Evolutionary conservation across 37 sponge, comb jelly and placozoan species (phyloP).

Genomic region (Axinella damicornis): DNA sequence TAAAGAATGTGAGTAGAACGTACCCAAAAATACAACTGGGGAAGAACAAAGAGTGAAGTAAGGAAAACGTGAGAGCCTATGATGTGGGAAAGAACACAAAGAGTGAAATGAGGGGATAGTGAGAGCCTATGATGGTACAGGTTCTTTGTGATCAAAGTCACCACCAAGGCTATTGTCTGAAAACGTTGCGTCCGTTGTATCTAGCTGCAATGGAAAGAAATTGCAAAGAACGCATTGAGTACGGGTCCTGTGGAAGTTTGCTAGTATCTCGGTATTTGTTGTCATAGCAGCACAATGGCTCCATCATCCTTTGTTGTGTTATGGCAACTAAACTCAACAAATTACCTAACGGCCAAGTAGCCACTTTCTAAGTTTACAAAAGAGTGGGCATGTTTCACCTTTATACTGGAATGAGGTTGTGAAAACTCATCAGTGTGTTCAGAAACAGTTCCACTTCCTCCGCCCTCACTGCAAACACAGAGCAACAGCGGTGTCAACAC

Average conservation of each 20-base stretch:
- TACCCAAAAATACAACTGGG: background rate
- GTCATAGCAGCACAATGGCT: no score
- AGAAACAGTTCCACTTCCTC: background rate
- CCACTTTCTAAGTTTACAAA: no score
- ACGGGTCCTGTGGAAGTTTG: no score
- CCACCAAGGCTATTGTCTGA: slow-evolving; percentile 29
- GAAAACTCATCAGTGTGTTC: background rate
- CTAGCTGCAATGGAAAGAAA: slow-evolving; percentile 19
- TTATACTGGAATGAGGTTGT: no score
- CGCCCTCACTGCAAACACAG: background rate
- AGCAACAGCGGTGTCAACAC: background rate
- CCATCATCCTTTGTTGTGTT: no score
- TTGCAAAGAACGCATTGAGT: no score
- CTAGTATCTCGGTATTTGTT: no score
- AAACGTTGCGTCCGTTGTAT: slow-evolving; percentile 31
- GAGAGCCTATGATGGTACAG: background rate
- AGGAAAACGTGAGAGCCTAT: background rate
- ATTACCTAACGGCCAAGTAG: no score
- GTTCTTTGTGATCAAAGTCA: slow-evolving; percentile 39
- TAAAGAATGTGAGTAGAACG: background rate
- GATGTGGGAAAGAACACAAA: no score
- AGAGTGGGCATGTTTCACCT: no score
- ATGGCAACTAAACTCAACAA: no score
- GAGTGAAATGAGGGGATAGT: no score
- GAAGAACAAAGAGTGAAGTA: background rate